phyloP scores from a whole-genome alignment of 1,140 invertebrate genomes.

The Hycleus phaleratus region DNA sequence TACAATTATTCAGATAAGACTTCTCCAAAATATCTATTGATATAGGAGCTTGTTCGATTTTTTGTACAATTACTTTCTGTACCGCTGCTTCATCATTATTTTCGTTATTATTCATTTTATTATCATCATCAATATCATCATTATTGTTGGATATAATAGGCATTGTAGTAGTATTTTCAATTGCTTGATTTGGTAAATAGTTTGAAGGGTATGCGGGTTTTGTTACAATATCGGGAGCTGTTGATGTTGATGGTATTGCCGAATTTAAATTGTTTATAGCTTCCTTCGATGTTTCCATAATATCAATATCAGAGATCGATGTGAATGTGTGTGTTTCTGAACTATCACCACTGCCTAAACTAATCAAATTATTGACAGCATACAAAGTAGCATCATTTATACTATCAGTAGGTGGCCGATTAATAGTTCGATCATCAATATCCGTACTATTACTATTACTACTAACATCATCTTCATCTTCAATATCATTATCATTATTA shows the following conservation, averaged over 20 bases:
- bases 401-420: neutral
- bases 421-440: no score
- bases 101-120: no score
- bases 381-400: neutral
- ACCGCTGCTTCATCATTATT: neutral
- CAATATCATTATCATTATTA: neutral
- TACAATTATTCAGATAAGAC: neutral
- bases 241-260: neutral
- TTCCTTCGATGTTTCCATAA: neutral
- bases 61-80: conserved; percentile 6
- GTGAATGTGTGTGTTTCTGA: neutral
- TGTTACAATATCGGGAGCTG: neutral
- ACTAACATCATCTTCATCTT: neutral
- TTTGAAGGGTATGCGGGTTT: neutral
- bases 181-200: neutral
- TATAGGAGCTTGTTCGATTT: conserved; percentile 2
- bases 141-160: no score
- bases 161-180: neutral
- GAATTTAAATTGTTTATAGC: neutral
- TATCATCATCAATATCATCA: no score
- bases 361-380: conserved; percentile 3
- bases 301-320: neutral
- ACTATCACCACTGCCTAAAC: neutral
- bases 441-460: neutral
- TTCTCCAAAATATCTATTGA: conserved; percentile 4